Percentiles rank a stretch among this genome's conserved stretches.
Conservation (phyloP, 2,888 invertebrate species). For the Scaptomyza cyrtandrae region DNA sequence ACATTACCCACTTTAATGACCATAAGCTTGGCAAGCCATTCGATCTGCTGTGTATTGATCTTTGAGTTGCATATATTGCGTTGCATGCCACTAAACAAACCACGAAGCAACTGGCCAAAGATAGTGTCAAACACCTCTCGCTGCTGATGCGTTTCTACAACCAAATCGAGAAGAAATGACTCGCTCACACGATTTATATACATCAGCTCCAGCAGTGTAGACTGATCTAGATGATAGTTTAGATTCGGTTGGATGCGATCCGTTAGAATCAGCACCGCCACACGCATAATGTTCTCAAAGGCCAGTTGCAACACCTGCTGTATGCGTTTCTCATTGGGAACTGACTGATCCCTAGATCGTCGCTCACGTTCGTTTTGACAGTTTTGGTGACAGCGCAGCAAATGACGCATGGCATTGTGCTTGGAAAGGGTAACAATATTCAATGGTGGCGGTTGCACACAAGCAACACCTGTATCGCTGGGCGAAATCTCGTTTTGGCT, state of each 20-base stretch:
- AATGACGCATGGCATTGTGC: constrained; percentile 80
- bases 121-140: constrained; percentile 79
- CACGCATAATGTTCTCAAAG: constrained; percentile 71
- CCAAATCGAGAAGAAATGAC: constrained; percentile 87
- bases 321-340: constrained; percentile 14
- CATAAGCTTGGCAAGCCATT: constrained; percentile 91
- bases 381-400: constrained; percentile 81
- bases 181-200: constrained; percentile 87
- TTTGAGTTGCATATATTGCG: constrained; percentile 82
- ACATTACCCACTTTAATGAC: constrained; percentile 90
- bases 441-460: constrained; percentile 48
- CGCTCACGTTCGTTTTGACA: constrained; percentile 57
- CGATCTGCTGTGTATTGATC: constrained; percentile 88
- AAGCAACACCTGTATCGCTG: constrained; percentile 32
- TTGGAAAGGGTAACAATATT: constrained; percentile 66
- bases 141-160: constrained; percentile 86
- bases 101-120: constrained; percentile 82
- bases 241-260: constrained; percentile 81
- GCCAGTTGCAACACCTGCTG: constrained; percentile 49
- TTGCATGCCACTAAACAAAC: constrained; percentile 84
- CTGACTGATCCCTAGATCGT: neutral
- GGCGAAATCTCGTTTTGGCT: constrained; percentile 45
- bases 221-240: constrained; percentile 82
- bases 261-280: constrained; percentile 74
- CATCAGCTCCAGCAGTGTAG: constrained; percentile 87